Conservation (phyloP, 92 coral and sea anemone genomes). For the Umimayanthus chanpuru region DNA sequence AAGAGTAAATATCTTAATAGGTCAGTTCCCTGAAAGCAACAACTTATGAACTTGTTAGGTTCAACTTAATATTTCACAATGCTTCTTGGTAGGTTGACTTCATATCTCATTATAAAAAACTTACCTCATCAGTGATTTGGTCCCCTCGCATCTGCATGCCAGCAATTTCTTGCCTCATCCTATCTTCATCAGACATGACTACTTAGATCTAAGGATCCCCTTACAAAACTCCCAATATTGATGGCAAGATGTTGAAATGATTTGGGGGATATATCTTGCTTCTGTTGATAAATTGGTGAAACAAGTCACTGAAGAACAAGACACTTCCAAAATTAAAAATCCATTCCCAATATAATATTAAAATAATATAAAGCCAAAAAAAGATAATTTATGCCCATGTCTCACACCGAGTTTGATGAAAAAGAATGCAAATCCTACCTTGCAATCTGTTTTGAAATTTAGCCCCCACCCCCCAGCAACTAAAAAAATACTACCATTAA, state of each 20-base stretch:
- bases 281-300: too few species aligned
- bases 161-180: conserved; percentile 91
- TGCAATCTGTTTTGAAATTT: too few species aligned
- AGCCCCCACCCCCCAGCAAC: too few species aligned
- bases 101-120: neutral
- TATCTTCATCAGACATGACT: conserved; percentile 91
- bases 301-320: too few species aligned
- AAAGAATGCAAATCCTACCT: too few species aligned
- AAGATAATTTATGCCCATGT: too few species aligned
- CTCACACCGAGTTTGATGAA: too few species aligned
- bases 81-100: neutral
- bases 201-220: neutral
- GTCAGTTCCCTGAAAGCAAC: neutral
- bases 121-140: conserved; percentile 95
- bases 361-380: too few species aligned
- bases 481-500: too few species aligned
- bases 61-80: neutral
- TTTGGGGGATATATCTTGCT: too few species aligned
- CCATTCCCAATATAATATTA: too few species aligned
- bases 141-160: conserved; percentile 95
- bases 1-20: neutral
- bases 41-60: neutral
- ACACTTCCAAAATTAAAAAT: too few species aligned
- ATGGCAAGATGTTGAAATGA: neutral
- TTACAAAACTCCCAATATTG: neutral